phyloP scores from a whole-genome alignment of 2,797 vertebrate genomes.

The Sciaenops ocellatus region DNA sequence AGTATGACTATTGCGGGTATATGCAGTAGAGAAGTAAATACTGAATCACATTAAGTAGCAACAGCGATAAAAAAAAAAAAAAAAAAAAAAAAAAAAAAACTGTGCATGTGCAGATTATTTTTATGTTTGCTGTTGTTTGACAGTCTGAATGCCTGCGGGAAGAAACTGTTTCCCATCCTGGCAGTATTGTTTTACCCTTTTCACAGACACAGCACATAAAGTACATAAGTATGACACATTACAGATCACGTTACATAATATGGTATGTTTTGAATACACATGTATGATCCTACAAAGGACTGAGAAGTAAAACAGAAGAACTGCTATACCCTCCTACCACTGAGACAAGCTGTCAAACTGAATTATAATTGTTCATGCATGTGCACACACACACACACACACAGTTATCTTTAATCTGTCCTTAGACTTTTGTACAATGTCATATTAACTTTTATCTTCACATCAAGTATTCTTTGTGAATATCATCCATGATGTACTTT shows the following conservation, averaged over 20 bases:
- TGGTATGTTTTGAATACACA: not conserved
- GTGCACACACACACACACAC: conserved; percentile 23
- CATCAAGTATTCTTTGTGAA: conserved; percentile 68
- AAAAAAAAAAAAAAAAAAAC: no score
- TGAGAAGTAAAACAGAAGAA: conserved; percentile 16
- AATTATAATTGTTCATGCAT: conserved; percentile 41
- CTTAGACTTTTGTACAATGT: conserved; percentile 61
- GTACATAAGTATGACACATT: not conserved
- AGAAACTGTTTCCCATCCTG: no score
- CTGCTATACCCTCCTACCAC: conserved; percentile 14
- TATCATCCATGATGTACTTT: conserved; percentile 55
- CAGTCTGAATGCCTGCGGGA: no score
- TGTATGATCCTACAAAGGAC: conserved; percentile 7
- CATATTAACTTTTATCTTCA: conserved; percentile 66
- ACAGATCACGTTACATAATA: conserved; percentile 8
- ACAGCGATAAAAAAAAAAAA: no score
- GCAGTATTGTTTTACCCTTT: not conserved
- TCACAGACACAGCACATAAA: not conserved
- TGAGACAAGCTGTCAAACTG: conserved; percentile 41
- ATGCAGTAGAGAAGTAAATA: no score
- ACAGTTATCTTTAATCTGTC: conserved; percentile 51
- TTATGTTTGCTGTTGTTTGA: no score
- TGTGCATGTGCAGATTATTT: no score
- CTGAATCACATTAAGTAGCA: no score
- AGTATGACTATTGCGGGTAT: no score